Evolutionary conservation across 2,888 invertebrate species (phyloP).

Genomic region (Gastrophysa polygoni): DNA sequence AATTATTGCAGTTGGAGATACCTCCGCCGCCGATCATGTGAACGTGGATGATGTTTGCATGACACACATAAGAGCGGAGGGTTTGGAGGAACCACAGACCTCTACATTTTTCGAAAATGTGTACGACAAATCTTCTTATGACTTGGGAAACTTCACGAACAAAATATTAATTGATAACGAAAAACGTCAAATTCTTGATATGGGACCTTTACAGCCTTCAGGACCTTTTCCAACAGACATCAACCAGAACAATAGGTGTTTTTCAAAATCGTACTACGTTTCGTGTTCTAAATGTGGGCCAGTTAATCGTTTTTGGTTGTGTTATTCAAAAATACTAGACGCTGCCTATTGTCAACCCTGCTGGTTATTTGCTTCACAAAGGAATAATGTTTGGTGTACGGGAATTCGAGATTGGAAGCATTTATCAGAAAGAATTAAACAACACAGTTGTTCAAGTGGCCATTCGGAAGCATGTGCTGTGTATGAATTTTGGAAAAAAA

Average conservation of each 20-base stretch:
- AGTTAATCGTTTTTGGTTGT: not conserved
- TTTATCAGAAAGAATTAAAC: slow-evolving; percentile 31
- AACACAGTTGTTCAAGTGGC: slow-evolving; percentile 17
- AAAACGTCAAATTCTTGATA: slow-evolving; percentile 20
- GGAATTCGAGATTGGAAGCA: slow-evolving; percentile 36
- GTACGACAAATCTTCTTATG: slow-evolving; percentile 16
- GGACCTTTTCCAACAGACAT: slow-evolving; percentile 15
- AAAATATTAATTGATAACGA: slow-evolving; percentile 13
- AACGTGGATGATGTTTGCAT: slow-evolving; percentile 21
- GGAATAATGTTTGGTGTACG: slow-evolving; percentile 20
- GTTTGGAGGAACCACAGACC: slow-evolving; percentile 20
- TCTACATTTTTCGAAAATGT: slow-evolving; percentile 20
- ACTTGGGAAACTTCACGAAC: slow-evolving; percentile 12
- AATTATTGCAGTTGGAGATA: slow-evolving; percentile 17
- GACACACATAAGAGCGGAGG: slow-evolving; percentile 9
- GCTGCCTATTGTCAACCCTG: slow-evolving; percentile 11
- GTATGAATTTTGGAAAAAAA: slow-evolving; percentile 35
- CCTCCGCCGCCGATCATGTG: slow-evolving; percentile 15
- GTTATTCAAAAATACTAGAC: slow-evolving; percentile 8
- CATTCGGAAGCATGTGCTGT: slow-evolving; percentile 33
- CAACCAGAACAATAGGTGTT: slow-evolving; percentile 12
- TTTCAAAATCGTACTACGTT: slow-evolving; percentile 8
- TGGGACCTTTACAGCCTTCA: slow-evolving; percentile 17
- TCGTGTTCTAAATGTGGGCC: slow-evolving; percentile 2
- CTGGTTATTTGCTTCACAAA: slow-evolving; percentile 19